These are phyloP conservation scores for Alcis repandata DNA, from an alignment of 2,888 invertebrate genomes.

Conservation along the genomic window DNA sequence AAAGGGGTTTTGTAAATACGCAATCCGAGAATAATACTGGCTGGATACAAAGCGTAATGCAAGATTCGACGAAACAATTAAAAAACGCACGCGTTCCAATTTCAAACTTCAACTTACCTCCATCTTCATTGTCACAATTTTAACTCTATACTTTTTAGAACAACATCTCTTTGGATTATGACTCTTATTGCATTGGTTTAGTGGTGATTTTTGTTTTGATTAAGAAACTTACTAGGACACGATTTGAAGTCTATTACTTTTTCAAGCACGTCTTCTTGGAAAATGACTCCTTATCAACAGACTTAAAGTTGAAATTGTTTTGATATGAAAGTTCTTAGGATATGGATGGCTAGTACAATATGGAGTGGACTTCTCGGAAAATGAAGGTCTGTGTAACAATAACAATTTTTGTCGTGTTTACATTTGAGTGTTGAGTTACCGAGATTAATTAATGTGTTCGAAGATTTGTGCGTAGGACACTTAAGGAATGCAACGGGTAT, in stretches of 20 bases:
- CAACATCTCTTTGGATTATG: neutral
- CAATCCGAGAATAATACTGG: conserved; percentile 30
- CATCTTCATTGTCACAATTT: conserved; percentile 65
- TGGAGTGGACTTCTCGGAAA: conserved; percentile 49
- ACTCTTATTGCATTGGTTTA: neutral
- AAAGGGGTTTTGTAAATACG: no score
- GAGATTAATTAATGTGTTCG: conserved; percentile 64
- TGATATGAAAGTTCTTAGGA: conserved; percentile 9
- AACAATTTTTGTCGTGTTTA: conserved; percentile 76
- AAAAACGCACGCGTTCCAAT: conserved; percentile 70
- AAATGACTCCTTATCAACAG: conserved; percentile 4
- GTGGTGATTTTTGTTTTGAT: neutral
- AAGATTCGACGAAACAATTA: conserved; percentile 51
- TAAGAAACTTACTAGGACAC: conserved; percentile 29
- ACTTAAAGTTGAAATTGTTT: conserved; percentile 43
- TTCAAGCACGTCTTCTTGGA: neutral
- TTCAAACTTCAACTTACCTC: conserved; percentile 75
- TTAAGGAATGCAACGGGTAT: conserved; percentile 59
- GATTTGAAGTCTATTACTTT: conserved; percentile 34
- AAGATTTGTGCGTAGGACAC: conserved; percentile 79
- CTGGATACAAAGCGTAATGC: conserved; percentile 40
- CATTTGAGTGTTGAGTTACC: conserved; percentile 73
- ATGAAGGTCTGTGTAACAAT: conserved; percentile 61
- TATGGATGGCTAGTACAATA: conserved; percentile 53
- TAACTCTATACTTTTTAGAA: conserved; percentile 29